Conservation (phyloP, 2,113 vertebrate genomes). For the Pagrus major region DNA sequence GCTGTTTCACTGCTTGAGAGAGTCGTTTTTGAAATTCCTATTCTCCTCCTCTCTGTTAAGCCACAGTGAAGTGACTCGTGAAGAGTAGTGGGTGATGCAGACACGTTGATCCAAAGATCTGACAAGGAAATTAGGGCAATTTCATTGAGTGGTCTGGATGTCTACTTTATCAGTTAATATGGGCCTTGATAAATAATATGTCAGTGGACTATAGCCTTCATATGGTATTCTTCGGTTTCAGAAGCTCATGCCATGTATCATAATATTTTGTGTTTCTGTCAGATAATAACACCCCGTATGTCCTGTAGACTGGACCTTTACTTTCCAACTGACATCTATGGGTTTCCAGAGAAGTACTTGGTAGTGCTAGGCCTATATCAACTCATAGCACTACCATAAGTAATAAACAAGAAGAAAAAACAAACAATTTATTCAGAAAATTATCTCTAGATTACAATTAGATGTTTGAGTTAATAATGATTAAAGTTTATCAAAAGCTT, state of each 20-base stretch:
- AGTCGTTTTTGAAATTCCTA: slow-evolving; percentile 37
- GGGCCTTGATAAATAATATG: neutral
- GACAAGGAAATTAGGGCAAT: neutral
- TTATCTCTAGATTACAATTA: too few relatives aligned
- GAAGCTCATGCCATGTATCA: neutral
- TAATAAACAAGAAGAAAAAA: too few relatives aligned
- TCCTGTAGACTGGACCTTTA: too few relatives aligned
- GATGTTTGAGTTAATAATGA: too few relatives aligned
- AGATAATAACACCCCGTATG: neutral
- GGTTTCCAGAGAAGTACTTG: too few relatives aligned
- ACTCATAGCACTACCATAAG: too few relatives aligned
- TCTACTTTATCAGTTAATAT: neutral
- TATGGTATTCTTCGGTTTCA: neutral
- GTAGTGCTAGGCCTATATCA: too few relatives aligned
- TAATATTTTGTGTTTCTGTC: neutral
- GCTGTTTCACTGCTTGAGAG: slow-evolving; percentile 74
- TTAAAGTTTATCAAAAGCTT: too few relatives aligned
- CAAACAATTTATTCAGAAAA: too few relatives aligned
- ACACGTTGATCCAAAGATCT: slow-evolving; percentile 10
- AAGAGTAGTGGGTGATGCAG: slow-evolving; percentile 50
- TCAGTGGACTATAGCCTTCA: neutral
- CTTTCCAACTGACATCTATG: too few relatives aligned
- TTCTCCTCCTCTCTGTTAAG: slow-evolving; percentile 41
- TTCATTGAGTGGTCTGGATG: neutral
- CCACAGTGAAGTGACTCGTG: slow-evolving; percentile 47